These are phyloP conservation scores for Mormyrops attenuatus DNA, from an alignment of 2,797 vertebrate species.

Conservation along the genomic window DNA sequence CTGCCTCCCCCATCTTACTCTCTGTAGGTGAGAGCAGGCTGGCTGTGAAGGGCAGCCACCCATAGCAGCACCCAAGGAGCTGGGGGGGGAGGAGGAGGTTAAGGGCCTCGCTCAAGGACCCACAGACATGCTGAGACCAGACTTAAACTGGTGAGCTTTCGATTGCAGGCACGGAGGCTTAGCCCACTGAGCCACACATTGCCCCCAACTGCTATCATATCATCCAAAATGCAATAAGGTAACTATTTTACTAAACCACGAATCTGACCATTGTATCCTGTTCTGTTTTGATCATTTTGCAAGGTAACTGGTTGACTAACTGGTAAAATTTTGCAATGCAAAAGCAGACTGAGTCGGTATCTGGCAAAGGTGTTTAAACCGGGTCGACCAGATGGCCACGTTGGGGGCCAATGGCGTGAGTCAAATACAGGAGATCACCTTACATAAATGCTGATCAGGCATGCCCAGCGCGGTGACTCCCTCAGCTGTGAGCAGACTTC, in stretches of 20 bases:
- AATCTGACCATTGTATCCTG: background rate
- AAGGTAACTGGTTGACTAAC: background rate
- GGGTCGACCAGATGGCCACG: background rate
- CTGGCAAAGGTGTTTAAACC: background rate
- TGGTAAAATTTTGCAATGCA: background rate
- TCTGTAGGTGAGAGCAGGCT: background rate
- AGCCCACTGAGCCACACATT: background rate
- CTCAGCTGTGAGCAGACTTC: background rate
- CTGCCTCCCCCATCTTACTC: background rate
- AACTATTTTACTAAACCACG: background rate
- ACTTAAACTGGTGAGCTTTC: background rate
- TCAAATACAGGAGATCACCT: background rate
- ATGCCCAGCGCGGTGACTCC: background rate
- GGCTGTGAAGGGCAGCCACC: background rate
- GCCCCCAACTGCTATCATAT: background rate
- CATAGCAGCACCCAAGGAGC: background rate
- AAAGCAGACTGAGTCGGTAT: background rate
- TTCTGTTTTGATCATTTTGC: background rate
- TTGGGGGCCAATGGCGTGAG: background rate
- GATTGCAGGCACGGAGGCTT: background rate
- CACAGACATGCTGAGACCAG: background rate
- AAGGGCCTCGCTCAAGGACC: background rate
- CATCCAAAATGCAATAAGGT: background rate
- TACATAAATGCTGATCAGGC: background rate
- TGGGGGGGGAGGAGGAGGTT: no score